Evolutionary conservation across 2,113 vertebrate genomes (phyloP), one percentile per base, ranked within the genome.

Genomic region (Numida meleagris): DNA sequence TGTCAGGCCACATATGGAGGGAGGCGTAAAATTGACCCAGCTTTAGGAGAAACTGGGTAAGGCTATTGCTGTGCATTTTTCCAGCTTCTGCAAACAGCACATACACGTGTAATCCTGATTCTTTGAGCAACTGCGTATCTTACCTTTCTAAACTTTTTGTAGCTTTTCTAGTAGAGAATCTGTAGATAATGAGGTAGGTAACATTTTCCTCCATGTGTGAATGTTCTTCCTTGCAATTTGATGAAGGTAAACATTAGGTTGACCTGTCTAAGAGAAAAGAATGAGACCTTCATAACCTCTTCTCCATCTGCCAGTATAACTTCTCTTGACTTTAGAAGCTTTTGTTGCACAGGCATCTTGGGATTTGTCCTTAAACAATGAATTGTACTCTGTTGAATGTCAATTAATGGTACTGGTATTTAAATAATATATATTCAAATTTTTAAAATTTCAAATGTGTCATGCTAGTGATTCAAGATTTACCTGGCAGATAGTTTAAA

Each of bases 391-490:
- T 62, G 61, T 16, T 79, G 86, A 88, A 82, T 89, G 72, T 70
- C 88, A 95, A 81, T 93, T 96, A 96, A 71, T 89, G 82, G 43
- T 72, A 48, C 48, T 62, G 3, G 0, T 55, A 88, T 89, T 95
- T 96, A 92, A 96, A 96, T 95, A 95, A 95, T 93, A 29, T 31
- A 95, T 81, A 46, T 65, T 93, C 40, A 71, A 20, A 24, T 78
- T 95, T 87, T 95, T 62, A 46, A 94, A 93, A 95, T 95, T 96
- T 95, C 86, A 81, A 84, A 80, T 89, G 34, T 86, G 74, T 93
- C 76, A 75, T 23, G 25, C 57, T 90, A 31, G 13, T 88, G 82
- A 81, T 71, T 95, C 93, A 95, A 95, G 95, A 92, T 96, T 83
- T 96, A 81, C 70, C 71, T 71, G 68, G 68, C 46, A 96, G 75